phyloP scores from a whole-genome alignment of 2,113 vertebrate genomes.

The Protomyctophum bolini region DNA sequence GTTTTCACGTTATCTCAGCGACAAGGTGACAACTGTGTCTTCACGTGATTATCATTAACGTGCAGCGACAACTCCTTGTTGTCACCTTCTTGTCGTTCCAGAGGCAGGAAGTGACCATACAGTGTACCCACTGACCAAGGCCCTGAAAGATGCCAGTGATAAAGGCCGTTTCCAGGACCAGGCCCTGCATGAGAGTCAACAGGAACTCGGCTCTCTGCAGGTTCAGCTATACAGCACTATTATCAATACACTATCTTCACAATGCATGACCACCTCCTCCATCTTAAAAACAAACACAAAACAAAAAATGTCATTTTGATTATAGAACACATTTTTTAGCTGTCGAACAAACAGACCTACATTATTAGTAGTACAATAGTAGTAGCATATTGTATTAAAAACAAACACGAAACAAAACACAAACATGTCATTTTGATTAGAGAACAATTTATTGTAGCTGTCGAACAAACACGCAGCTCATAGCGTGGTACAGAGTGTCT shows the following conservation, averaged over 20 bases:
- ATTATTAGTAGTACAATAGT: background rate
- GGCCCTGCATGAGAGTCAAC: slow-evolving; percentile 55
- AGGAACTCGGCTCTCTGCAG: slow-evolving; percentile 55
- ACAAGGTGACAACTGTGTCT: no score
- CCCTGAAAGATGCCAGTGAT: slow-evolving; percentile 56
- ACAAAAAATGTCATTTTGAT: background rate
- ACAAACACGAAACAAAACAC: no score
- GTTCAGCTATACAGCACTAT: slow-evolving; percentile 33
- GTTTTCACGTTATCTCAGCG: no score
- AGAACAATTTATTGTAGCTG: no score
- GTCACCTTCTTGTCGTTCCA: background rate
- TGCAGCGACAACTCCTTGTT: background rate
- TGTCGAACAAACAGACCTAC: background rate
- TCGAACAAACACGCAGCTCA: no score
- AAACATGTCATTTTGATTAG: no score
- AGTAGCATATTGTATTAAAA: background rate
- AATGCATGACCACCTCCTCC: background rate
- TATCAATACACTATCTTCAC: background rate
- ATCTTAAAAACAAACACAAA: background rate
- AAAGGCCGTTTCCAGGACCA: slow-evolving; percentile 38
- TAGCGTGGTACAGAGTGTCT: no score
- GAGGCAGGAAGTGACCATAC: background rate
- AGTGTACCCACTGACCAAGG: slow-evolving; percentile 46
- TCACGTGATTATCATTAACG: no score
- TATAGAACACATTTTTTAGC: background rate